phyloP scores from a whole-genome alignment of 37 sponge, comb jelly and placozoan species.

The Tethya wilhelma region DNA sequence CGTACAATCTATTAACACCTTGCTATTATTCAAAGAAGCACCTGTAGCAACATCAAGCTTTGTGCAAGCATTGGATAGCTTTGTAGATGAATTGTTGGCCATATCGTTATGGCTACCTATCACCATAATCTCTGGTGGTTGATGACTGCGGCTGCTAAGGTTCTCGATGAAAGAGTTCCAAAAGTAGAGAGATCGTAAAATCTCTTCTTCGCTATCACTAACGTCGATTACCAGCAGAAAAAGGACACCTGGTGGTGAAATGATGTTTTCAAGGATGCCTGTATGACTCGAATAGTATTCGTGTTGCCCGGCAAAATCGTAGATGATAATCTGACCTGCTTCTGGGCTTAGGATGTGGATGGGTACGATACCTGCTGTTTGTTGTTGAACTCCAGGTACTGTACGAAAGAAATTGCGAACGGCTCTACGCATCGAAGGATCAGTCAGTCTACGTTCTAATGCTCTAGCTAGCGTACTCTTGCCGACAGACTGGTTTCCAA shows the following conservation, averaged over 20 bases:
- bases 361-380: slow-evolving; percentile 21
- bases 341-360: neutral
- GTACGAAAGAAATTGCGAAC: neutral
- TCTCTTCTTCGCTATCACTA: neutral
- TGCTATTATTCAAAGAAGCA: no score
- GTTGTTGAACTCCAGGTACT: neutral
- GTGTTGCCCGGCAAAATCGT: no score
- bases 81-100: neutral
- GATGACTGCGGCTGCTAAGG: neutral
- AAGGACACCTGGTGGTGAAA: neutral
- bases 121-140: neutral
- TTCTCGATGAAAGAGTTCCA: slow-evolving; percentile 21
- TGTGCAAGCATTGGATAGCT: neutral
- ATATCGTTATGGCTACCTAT: slow-evolving; percentile 17
- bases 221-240: slow-evolving; percentile 6
- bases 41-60: neutral
- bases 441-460: neutral
- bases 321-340: slow-evolving; percentile 11
- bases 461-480: slow-evolving; percentile 13
- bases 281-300: no score
- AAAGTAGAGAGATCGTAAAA: neutral
- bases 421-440: no score
- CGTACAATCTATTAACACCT: no score
- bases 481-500: no score
- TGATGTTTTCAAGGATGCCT: neutral